Conservation (phyloP, 2,113 vertebrate species). For the Phalacrocorax carbo region DNA sequence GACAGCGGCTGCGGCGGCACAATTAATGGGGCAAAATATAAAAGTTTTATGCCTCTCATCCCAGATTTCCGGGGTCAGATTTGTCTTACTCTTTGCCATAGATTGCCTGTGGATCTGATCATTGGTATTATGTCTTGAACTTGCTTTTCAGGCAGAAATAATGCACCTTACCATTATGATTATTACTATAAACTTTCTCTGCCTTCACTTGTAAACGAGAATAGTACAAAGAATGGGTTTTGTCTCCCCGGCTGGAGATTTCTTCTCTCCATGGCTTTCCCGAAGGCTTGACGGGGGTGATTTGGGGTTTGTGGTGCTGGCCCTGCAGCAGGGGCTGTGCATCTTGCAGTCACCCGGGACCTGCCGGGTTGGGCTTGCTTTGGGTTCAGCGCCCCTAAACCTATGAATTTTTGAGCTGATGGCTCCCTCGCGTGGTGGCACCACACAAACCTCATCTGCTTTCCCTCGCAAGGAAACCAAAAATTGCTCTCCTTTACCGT, state of each 20-base stretch:
- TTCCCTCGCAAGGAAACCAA: neutral
- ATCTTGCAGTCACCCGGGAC: neutral
- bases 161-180: rapidly evolving
- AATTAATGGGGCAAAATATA: neutral
- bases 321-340: neutral
- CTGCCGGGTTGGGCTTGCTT: rapidly evolving
- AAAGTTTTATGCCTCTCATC: neutral
- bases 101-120: neutral
- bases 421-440: slow-evolving; percentile 75
- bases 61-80: neutral
- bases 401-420: slow-evolving; percentile 51
- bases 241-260: rapidly evolving
- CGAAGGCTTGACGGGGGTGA: neutral
- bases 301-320: neutral
- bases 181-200: neutral
- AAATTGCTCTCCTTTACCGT: neutral
- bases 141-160: neutral
- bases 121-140: neutral
- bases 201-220: rapidly evolving
- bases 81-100: neutral
- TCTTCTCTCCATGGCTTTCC: neutral
- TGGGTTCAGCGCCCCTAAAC: rapidly evolving
- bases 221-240: rapidly evolving
- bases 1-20: rapidly evolving
- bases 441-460: neutral